A percentile compares a stretch with the other conserved stretches of the same genome.
These are phyloP conservation scores for Rhagium mordax DNA, from an alignment of 2,888 invertebrate species.

Conservation along the genomic window DNA sequence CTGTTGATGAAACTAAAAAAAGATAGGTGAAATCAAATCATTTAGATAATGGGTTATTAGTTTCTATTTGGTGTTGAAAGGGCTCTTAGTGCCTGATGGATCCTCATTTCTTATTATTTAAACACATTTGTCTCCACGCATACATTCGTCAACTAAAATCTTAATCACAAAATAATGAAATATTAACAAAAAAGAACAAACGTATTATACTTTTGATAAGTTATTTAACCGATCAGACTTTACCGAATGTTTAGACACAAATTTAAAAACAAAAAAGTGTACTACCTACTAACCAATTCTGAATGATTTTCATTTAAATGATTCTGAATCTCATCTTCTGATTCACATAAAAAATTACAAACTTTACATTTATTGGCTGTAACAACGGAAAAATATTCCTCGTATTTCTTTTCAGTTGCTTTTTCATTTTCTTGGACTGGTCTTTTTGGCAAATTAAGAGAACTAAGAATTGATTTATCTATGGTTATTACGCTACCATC, in stretches of 20 bases:
- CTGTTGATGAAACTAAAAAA: conserved; percentile 36
- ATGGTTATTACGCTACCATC: conserved; percentile 57
- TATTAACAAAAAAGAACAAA: no score
- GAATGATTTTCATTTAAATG: conserved; percentile 61
- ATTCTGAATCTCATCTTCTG: conserved; percentile 58
- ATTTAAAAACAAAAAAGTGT: conserved; percentile 1
- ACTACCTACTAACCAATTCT: conserved; percentile 49
- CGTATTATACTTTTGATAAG: no score
- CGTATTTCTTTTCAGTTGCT: conserved; percentile 36
- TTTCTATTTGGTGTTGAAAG: no score
- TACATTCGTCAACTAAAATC: no score
- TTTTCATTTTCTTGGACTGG: background rate
- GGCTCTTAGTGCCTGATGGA: no score
- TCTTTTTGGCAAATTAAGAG: conserved; percentile 37
- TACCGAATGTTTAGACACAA: background rate
- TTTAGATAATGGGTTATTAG: no score
- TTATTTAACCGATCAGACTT: no score
- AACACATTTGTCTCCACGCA: no score
- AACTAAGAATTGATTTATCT: conserved; percentile 47
- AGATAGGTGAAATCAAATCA: background rate
- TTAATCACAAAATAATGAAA: no score
- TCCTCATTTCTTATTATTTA: no score
- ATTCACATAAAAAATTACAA: conserved; percentile 64
- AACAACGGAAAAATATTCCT: conserved; percentile 60
- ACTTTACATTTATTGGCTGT: conserved; percentile 66